A percentile compares a stretch with the other conserved stretches of the same genome.
Conservation (phyloP, 2,797 vertebrate genomes). For the Phyllotis vaccarum region DNA sequence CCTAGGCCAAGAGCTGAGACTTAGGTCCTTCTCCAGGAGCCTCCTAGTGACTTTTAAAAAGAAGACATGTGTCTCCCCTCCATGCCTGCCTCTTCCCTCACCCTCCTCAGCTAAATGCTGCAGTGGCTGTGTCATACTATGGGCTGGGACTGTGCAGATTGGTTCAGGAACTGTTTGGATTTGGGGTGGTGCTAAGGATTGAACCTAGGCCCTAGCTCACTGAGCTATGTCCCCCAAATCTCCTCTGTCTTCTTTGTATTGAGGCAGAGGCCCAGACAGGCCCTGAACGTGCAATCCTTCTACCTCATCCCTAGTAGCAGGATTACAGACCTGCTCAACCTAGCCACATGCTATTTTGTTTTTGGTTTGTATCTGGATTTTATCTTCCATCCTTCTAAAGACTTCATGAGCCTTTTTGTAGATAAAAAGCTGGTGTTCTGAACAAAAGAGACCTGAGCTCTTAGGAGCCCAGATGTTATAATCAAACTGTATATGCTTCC, state of each 20-base stretch:
- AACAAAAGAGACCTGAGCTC: background rate
- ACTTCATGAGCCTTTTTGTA: background rate
- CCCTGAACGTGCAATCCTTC: background rate
- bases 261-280: background rate
- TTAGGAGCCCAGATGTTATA: background rate
- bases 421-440: background rate
- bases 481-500: background rate
- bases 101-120: background rate
- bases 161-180: background rate
- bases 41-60: slow-evolving; percentile 65
- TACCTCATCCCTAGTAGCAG: background rate
- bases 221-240: background rate
- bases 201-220: background rate
- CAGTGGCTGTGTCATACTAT: no score
- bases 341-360: background rate
- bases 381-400: background rate
- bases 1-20: background rate
- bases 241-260: background rate
- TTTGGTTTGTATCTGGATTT: background rate
- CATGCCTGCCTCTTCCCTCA: background rate
- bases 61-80: background rate
- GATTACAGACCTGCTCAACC: background rate
- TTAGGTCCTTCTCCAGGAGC: background rate
- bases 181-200: background rate
- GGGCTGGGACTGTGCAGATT: background rate